phyloP scores from a whole-genome alignment of 2,113 vertebrate genomes.

The Nymphicus hollandicus region DNA sequence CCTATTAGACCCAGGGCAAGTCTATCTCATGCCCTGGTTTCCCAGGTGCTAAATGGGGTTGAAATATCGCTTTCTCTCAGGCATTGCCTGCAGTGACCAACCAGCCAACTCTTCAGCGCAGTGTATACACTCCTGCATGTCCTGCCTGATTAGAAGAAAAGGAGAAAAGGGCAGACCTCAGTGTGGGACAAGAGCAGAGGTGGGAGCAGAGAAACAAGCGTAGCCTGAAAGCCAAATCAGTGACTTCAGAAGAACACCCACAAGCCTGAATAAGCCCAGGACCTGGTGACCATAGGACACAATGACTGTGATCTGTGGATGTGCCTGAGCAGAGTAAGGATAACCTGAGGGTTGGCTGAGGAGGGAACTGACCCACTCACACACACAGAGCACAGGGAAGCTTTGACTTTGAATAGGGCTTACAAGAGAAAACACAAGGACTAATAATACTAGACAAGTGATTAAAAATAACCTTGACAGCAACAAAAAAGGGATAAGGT shows the following conservation, averaged over 20 bases:
- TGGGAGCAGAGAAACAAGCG: neutral
- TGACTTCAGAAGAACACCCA: neutral
- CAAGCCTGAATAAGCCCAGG: neutral
- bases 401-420: neutral
- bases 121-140: neutral
- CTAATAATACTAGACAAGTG: neutral
- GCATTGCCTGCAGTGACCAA: neutral
- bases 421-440: neutral
- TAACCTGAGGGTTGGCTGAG: neutral
- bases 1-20: neutral
- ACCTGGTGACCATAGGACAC: neutral
- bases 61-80: neutral
- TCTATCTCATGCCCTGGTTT: neutral
- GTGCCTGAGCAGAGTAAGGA: neutral
- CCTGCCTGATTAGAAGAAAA: neutral
- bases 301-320: neutral
- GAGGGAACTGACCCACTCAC: neutral
- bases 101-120: neutral
- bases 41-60: neutral
- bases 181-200: neutral
- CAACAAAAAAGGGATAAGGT: neutral
- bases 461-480: conserved; percentile 10
- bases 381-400: neutral
- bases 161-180: neutral
- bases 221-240: neutral